Conservation (phyloP, 2,797 vertebrate species). For the Artibeus lituratus region DNA sequence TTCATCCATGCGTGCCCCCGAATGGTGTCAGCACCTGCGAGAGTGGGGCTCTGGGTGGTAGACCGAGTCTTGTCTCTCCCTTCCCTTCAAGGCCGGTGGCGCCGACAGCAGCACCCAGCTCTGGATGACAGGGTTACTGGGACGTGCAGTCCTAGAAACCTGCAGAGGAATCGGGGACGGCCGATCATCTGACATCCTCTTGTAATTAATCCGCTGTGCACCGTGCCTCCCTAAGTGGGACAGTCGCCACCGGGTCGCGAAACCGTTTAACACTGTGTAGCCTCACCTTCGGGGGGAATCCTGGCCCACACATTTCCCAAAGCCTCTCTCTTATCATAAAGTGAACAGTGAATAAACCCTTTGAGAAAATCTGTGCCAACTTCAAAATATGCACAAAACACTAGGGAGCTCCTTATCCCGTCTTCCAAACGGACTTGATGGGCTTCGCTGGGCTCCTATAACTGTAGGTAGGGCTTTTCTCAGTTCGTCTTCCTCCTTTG, state of each 20-base stretch:
- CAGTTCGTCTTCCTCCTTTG: background rate
- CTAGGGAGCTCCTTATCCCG: rapidly evolving
- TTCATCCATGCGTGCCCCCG: background rate
- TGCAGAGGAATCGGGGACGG: slow-evolving; percentile 59
- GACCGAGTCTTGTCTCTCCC: too few species aligned
- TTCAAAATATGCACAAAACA: background rate
- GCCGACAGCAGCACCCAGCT: background rate
- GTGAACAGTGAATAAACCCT: background rate
- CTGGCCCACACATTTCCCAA: background rate
- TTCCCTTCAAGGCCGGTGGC: background rate
- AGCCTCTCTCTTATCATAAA: background rate
- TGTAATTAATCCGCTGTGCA: slow-evolving; percentile 5
- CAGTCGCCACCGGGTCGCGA: background rate
- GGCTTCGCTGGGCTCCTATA: background rate
- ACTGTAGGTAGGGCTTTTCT: background rate
- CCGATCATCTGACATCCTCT: slow-evolving; percentile 48
- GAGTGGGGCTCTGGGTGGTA: background rate
- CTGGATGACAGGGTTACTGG: background rate
- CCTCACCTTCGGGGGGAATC: background rate
- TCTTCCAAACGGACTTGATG: background rate
- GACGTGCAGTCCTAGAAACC: slow-evolving; percentile 48
- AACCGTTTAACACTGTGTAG: background rate
- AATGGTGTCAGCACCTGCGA: background rate
- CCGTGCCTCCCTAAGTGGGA: background rate
- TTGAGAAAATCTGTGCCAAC: background rate